These are phyloP conservation scores for Perizoma flavofasciatum DNA, from an alignment of 2,888 invertebrate genomes.

Conservation along the genomic window DNA sequence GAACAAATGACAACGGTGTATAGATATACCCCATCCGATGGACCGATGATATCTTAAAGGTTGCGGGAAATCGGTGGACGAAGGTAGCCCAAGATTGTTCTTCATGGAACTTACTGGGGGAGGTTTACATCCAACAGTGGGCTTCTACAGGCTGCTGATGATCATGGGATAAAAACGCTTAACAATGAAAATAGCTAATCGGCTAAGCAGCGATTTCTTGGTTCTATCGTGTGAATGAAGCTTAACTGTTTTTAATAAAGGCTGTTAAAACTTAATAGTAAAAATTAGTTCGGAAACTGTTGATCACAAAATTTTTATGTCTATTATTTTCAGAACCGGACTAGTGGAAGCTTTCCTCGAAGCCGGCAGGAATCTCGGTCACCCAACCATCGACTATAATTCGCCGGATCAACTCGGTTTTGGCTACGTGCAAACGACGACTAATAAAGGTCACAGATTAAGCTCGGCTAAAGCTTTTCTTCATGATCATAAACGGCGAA, in stretches of 20 bases:
- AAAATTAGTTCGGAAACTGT: slow-evolving; percentile 20
- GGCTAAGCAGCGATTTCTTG: no score
- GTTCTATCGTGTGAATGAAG: no score
- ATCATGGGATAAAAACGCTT: no score
- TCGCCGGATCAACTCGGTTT: slow-evolving; percentile 85
- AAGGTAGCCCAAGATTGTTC: no score
- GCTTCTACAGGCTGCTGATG: no score
- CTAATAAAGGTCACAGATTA: slow-evolving; percentile 85
- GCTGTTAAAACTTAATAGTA: slow-evolving; percentile 38
- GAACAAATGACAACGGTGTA: no score
- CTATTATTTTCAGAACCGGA: slow-evolving; percentile 67
- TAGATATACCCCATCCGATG: no score
- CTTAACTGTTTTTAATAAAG: slow-evolving; percentile 38
- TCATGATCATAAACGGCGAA: slow-evolving; percentile 83
- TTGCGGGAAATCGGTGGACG: no score
- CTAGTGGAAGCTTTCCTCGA: slow-evolving; percentile 83
- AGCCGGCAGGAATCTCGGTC: slow-evolving; percentile 83
- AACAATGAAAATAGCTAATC: no score
- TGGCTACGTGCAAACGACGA: slow-evolving; percentile 78
- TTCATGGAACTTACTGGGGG: no score
- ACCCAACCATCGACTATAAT: slow-evolving; percentile 85
- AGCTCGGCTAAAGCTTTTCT: slow-evolving; percentile 88
- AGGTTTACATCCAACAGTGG: no score
- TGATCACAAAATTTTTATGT: not conserved
- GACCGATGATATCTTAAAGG: no score